Evolutionary conservation across 2,888 invertebrate species (phyloP).

Genomic region (Portevinia maculata): DNA sequence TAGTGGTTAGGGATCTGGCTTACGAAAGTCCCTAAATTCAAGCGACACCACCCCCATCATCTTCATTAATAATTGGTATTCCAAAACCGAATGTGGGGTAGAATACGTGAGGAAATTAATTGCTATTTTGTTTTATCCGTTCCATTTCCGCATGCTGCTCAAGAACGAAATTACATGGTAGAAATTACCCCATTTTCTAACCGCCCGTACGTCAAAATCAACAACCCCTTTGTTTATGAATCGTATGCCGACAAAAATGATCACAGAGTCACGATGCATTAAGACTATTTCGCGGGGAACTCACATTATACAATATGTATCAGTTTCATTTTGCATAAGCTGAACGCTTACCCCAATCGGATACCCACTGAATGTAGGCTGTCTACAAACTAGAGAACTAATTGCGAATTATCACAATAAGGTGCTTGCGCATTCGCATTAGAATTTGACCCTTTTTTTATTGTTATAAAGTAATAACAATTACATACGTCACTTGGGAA

Average conservation of each 20-base stretch:
- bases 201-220: no score
- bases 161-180: no score
- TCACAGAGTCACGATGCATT: not conserved
- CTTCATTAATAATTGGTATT: no score
- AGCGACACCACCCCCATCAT: no score
- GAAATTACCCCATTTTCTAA: no score
- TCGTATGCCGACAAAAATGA: not conserved
- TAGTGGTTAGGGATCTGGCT: no score
- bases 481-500: slow-evolving; percentile 17
- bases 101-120: no score
- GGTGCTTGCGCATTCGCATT: not conserved
- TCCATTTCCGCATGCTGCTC: no score
- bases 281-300: not conserved
- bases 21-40: no score
- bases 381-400: not conserved
- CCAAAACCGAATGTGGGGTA: no score
- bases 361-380: not conserved
- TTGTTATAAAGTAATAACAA: not conserved
- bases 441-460: slow-evolving; percentile 40
- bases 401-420: slow-evolving; percentile 9
- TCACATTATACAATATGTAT: not conserved
- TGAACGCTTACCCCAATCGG: not conserved
- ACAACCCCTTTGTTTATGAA: not conserved
- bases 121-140: no score
- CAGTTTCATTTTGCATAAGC: not conserved